Conservation (phyloP, 1,140 invertebrate species). For the Saccostrea echinata region DNA sequence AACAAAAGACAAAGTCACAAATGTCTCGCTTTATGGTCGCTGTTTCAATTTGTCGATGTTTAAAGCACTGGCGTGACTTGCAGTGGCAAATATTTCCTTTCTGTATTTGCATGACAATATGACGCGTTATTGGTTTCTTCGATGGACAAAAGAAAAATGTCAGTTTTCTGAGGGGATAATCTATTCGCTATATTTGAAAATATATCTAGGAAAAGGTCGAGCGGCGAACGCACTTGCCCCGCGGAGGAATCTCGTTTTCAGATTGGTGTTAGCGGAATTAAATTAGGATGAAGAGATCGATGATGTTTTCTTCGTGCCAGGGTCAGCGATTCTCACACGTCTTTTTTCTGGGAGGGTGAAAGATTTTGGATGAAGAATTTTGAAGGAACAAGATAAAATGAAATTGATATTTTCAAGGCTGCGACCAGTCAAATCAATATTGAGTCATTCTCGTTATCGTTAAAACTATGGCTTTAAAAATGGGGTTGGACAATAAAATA, state of each 20-base stretch:
- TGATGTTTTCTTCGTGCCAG: background rate
- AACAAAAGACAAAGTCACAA: background rate
- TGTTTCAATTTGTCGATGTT: background rate
- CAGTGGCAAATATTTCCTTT: constrained; percentile 6
- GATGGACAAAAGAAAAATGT: constrained; percentile 1
- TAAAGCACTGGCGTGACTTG: background rate
- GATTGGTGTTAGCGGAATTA: constrained; percentile 3
- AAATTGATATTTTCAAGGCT: too few relatives aligned
- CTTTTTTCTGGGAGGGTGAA: background rate
- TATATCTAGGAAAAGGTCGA: background rate
- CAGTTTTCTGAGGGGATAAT: background rate
- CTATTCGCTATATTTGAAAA: constrained; percentile 9
- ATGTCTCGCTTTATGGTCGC: background rate
- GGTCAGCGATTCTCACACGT: background rate
- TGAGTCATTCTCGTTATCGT: too few relatives aligned
- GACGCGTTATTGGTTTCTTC: background rate
- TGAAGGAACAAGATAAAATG: background rate
- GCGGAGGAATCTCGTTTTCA: constrained; percentile 26
- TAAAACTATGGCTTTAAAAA: too few relatives aligned
- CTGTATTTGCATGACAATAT: constrained; percentile 4
- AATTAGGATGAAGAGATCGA: background rate
- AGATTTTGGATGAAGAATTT: background rate
- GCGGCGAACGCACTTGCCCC: background rate
- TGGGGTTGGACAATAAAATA: too few relatives aligned
- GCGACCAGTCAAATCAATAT: too few relatives aligned